Percentiles rank a stretch among this genome's conserved stretches.
Evolutionary conservation across 1,140 invertebrate genomes (phyloP).

Genomic region (Platorchestia sp.): DNA sequence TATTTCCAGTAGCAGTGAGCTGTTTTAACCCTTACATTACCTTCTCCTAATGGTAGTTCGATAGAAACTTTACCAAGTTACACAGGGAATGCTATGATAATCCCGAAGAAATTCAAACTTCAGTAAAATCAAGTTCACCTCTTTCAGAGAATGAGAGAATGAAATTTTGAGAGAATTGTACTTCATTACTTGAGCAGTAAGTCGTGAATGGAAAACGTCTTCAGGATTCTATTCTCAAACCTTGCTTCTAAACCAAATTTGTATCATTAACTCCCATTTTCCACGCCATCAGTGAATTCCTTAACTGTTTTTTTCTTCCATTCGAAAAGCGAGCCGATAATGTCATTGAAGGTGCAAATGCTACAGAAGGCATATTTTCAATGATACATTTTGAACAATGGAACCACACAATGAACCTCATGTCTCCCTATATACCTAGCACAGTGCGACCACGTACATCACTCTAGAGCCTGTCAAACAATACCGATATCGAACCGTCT

Average conservation of each 20-base stretch:
- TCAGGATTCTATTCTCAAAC: background rate
- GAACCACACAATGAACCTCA: background rate
- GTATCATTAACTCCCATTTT: background rate
- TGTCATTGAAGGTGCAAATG: background rate
- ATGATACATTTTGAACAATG: background rate
- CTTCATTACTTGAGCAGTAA: background rate
- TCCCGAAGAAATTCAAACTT: background rate
- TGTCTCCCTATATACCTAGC: background rate
- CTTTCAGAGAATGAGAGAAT: no score
- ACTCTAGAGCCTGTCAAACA: background rate
- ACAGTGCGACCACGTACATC: background rate
- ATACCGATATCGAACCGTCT: slow-evolving; percentile 9
- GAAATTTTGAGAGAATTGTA: background rate
- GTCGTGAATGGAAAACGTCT: background rate
- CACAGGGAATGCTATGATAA: background rate
- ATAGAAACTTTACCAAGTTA: background rate
- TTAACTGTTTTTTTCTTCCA: background rate
- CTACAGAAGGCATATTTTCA: background rate
- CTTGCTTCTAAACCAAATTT: background rate
- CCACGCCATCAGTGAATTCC: background rate
- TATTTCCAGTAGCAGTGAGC: background rate
- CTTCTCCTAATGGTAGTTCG: background rate
- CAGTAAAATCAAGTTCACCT: background rate
- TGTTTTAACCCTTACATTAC: background rate
- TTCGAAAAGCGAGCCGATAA: background rate